Evolutionary conservation across 2,888 invertebrate genomes (phyloP).

Genomic region (Mesorhabditis belari): DNA sequence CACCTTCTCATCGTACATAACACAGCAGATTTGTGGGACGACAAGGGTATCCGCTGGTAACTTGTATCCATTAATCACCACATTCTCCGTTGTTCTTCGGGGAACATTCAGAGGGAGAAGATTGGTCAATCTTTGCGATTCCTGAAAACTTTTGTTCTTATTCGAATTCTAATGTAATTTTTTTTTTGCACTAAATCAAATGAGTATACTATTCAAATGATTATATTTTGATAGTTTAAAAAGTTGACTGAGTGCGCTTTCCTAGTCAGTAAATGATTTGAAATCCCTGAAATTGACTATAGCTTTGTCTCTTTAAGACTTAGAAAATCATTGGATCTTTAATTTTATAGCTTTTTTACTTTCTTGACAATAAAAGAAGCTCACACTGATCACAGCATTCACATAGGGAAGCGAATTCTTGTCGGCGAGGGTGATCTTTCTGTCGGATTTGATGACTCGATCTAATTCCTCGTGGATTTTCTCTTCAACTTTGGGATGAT

Average conservation of each 20-base stretch:
- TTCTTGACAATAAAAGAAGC: no score
- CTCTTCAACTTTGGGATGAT: slow-evolving; percentile 14
- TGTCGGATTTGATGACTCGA: slow-evolving; percentile 23
- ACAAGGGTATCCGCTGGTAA: slow-evolving; percentile 18
- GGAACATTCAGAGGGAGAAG: slow-evolving; percentile 21
- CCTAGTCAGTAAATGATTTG: no score
- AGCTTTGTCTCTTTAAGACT: no score
- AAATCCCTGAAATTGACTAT: no score
- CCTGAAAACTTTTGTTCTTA: no score
- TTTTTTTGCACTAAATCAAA: no score
- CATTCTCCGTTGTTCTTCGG: slow-evolving; percentile 8
- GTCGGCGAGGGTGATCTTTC: slow-evolving; percentile 16
- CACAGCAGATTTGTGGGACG: slow-evolving; percentile 20
- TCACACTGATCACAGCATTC: slow-evolving; percentile 20
- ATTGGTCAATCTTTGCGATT: slow-evolving; percentile 24
- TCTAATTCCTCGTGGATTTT: slow-evolving; percentile 26
- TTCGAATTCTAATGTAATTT: no score
- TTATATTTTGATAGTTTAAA: no score
- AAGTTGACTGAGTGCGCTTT: no score
- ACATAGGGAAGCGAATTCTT: slow-evolving; percentile 16
- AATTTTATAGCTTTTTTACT: no score
- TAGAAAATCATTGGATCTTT: not conserved
- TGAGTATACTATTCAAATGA: no score
- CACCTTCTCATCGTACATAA: slow-evolving; percentile 17
- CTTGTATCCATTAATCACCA: no score